Evolutionary conservation across 2,888 invertebrate species (phyloP).

Genomic region (Platycheirus rosarum): DNA sequence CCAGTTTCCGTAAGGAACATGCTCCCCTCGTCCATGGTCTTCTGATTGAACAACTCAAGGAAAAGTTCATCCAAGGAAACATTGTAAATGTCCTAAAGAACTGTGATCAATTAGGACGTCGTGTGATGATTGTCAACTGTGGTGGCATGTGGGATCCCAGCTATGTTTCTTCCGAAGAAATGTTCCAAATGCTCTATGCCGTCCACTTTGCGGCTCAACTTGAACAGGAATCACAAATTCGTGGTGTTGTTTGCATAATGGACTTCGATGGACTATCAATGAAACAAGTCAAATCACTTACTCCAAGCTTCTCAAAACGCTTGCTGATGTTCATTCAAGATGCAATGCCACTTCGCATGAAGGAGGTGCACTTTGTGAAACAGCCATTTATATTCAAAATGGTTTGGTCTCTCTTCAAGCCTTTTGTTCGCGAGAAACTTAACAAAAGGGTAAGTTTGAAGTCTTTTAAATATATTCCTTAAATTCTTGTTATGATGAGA

Average conservation of each 20-base stretch:
- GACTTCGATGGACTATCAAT: constrained; percentile 91
- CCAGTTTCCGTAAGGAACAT: constrained; percentile 89
- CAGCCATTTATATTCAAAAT: constrained; percentile 92
- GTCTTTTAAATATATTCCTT: neutral
- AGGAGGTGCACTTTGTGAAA: constrained; percentile 93
- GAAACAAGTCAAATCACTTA: constrained; percentile 88
- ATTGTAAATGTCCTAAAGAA: constrained; percentile 90
- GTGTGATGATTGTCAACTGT: constrained; percentile 88
- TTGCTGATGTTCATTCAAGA: constrained; percentile 92
- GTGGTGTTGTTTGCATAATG: constrained; percentile 91
- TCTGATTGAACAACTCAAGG: constrained; percentile 87
- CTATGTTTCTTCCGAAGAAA: constrained; percentile 88
- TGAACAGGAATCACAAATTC: constrained; percentile 91
- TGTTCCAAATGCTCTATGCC: constrained; percentile 91
- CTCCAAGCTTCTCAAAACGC: constrained; percentile 89
- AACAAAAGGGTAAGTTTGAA: constrained; percentile 86
- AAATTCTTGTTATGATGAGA: neutral
- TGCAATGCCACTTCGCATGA: constrained; percentile 92
- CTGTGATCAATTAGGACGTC: constrained; percentile 89
- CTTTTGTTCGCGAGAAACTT: constrained; percentile 90
- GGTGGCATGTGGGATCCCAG: constrained; percentile 91
- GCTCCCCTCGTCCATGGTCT: constrained; percentile 86
- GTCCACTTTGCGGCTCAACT: constrained; percentile 90
- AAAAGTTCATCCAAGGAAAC: constrained; percentile 87
- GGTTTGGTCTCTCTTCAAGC: constrained; percentile 93